phyloP scores from a whole-genome alignment of 1,140 invertebrate genomes.

The Drosophila punjabiensis region DNA sequence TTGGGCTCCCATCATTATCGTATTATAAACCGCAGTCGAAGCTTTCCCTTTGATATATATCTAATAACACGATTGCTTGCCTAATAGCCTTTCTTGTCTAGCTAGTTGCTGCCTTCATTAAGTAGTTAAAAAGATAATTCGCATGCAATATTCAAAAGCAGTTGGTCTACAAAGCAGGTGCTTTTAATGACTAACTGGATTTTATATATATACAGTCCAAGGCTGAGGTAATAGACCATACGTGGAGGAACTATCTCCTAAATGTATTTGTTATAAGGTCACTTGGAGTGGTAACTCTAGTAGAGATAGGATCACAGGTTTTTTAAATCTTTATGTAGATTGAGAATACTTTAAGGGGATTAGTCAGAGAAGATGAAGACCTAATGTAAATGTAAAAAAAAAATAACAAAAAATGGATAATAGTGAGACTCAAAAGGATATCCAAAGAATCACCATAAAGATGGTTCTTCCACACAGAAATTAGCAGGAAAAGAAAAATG shows the following conservation, averaged over 20 bases:
- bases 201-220: background rate
- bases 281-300: background rate
- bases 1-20: background rate
- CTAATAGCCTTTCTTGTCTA: background rate
- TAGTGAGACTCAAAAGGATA: too few species aligned
- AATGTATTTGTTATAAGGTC: background rate
- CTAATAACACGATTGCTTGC: background rate
- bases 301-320: background rate
- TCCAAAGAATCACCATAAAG: background rate
- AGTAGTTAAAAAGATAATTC: constrained; percentile 7
- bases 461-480: background rate
- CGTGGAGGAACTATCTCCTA: background rate
- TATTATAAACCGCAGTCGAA: background rate
- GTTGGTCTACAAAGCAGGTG: background rate
- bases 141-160: background rate
- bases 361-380: too few species aligned
- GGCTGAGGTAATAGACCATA: background rate
- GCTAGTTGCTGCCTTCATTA: background rate
- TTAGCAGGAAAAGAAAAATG: background rate
- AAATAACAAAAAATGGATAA: too few species aligned
- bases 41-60: background rate
- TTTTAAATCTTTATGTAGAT: too few species aligned
- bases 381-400: too few species aligned
- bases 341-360: too few species aligned
- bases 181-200: background rate